These are phyloP conservation scores for Phaenicophaeus curvirostris DNA, from an alignment of 2,797 vertebrate genomes.

Conservation along the genomic window DNA sequence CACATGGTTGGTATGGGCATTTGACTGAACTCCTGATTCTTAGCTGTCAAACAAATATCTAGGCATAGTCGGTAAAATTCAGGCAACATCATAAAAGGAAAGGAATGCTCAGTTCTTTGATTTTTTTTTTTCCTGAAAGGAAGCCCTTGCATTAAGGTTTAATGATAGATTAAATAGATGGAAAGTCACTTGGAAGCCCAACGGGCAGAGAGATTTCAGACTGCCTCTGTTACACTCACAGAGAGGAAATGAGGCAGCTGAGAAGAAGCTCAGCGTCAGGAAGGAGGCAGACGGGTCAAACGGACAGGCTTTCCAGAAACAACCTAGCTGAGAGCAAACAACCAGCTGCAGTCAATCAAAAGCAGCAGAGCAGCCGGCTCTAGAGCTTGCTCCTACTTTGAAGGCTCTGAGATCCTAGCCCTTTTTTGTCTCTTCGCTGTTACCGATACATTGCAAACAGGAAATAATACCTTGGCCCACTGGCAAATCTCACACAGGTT, in stretches of 20 bases:
- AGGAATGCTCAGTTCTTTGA: background rate
- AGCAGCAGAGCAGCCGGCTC: constrained; percentile 6
- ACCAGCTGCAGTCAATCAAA: constrained; percentile 33
- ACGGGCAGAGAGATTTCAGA: background rate
- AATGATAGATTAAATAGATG: background rate
- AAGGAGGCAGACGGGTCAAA: constrained; percentile 33
- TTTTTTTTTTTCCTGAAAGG: background rate
- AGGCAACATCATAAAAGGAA: background rate
- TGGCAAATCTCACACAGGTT: background rate
- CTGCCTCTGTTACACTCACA: background rate
- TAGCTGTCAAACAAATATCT: background rate
- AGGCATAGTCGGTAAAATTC: background rate
- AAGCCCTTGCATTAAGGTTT: constrained; percentile 15
- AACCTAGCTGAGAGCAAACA: background rate
- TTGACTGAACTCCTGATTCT: background rate
- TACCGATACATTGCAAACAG: background rate
- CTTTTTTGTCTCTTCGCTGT: background rate
- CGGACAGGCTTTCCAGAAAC: constrained; percentile 4
- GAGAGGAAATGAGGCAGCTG: constrained; percentile 43
- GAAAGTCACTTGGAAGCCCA: constrained; percentile 6
- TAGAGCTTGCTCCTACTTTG: background rate
- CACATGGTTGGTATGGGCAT: background rate
- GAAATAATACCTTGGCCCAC: background rate
- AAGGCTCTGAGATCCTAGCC: background rate
- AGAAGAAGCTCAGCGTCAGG: background rate